Evolutionary conservation across 2,888 invertebrate genomes (phyloP).

Genomic region (Cheilosia variabilis): DNA sequence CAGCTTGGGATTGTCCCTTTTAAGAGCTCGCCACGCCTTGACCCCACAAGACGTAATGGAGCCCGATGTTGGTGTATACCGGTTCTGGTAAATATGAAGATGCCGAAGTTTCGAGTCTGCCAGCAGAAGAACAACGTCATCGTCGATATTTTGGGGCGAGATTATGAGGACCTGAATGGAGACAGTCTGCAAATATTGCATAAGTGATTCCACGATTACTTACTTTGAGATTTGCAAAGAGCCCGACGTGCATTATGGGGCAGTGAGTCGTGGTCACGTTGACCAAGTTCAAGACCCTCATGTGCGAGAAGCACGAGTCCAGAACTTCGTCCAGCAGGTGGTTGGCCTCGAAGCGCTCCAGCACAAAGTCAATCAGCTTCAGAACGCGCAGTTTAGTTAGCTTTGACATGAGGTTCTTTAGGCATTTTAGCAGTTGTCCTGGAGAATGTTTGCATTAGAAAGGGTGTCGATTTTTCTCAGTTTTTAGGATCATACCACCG

Average conservation of each 20-base stretch:
- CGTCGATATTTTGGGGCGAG: conserved; percentile 90
- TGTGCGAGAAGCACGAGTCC: conserved; percentile 86
- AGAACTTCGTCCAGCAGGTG: conserved; percentile 90
- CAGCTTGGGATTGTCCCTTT: conserved; percentile 86
- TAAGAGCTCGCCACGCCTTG: conserved; percentile 84
- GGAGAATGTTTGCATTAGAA: not conserved
- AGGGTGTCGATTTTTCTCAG: not conserved
- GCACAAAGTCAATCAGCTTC: conserved; percentile 89
- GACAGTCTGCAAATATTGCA: not conserved
- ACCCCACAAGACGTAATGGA: conserved; percentile 84
- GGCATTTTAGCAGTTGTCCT: conserved; percentile 87
- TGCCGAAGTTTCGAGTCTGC: conserved; percentile 87
- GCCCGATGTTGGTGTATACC: conserved; percentile 86
- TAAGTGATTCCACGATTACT: conserved; percentile 12
- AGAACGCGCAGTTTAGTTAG: conserved; percentile 87
- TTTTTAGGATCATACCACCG: conserved; percentile 84
- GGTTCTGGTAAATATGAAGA: conserved; percentile 90
- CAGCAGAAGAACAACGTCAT: conserved; percentile 88
- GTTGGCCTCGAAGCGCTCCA: conserved; percentile 89
- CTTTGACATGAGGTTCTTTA: conserved; percentile 88
- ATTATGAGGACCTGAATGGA: conserved; percentile 85
- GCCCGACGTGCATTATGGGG: conserved; percentile 89
- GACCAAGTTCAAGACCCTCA: conserved; percentile 87
- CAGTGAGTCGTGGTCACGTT: conserved; percentile 89
- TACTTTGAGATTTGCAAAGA: conserved; percentile 89